Conservation (phyloP, 2,888 invertebrate species). For the Sacculina carcini region DNA sequence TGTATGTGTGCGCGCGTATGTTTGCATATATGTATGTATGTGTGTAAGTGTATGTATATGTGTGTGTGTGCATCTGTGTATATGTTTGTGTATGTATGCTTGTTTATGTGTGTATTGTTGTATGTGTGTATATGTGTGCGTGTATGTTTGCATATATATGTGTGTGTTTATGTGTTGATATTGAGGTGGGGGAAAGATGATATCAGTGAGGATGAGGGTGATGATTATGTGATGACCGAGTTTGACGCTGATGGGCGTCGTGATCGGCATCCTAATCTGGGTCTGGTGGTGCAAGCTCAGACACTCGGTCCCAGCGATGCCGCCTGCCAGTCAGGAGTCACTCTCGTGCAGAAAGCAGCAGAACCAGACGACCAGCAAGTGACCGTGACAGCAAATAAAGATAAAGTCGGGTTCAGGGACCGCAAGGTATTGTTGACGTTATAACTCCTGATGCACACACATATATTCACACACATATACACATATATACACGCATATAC, state of each 20-base stretch:
- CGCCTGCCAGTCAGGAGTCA: no score
- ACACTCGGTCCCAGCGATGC: background rate
- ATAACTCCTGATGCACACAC: conserved; percentile 2
- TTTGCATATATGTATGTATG: conserved; percentile 3
- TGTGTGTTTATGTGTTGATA: conserved; percentile 2
- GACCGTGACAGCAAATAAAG: no score
- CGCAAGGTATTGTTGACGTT: no score
- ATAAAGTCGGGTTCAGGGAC: no score
- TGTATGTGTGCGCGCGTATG: background rate
- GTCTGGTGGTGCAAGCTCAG: no score
- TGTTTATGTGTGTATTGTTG: conserved; percentile 11
- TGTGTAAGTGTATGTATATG: conserved; percentile 2
- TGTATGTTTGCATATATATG: conserved; percentile 10
- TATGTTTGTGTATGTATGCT: conserved; percentile 2
- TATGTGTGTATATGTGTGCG: conserved; percentile 10
- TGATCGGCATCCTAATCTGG: no score
- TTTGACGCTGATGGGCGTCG: background rate
- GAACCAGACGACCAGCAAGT: no score
- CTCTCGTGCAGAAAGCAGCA: no score
- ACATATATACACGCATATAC: conserved; percentile 6
- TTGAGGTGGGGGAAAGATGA: background rate
- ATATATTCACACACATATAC: conserved; percentile 6
- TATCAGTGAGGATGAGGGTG: background rate
- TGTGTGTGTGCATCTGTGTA: no score
- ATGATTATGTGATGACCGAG: background rate